Evolutionary conservation across 2,113 vertebrate species (phyloP).

Genomic region (Thomomys bottae): DNA sequence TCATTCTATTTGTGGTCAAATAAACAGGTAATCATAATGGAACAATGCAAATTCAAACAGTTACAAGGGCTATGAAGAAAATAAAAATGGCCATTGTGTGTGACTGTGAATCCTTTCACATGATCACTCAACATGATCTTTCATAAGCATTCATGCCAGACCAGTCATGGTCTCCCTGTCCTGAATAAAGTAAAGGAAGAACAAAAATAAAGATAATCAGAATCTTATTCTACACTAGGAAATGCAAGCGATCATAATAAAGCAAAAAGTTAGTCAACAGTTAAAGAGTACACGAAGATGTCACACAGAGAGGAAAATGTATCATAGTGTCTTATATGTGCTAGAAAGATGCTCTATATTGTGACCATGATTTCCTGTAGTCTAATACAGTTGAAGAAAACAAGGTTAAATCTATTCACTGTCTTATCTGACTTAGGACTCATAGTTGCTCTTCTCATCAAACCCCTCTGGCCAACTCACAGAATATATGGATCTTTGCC

Average conservation of each 20-base stretch:
- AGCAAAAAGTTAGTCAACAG: conserved; percentile 35
- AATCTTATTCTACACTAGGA: not conserved
- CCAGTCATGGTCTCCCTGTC: not conserved
- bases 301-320: not conserved
- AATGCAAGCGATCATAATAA: not conserved
- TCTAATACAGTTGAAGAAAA: not conserved
- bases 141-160: not conserved
- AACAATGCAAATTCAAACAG: conserved; percentile 2
- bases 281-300: not conserved
- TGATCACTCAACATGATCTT: not conserved
- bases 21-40: not conserved
- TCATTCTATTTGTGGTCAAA: not conserved
- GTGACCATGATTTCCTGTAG: not conserved
- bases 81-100: not conserved
- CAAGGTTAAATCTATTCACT: not conserved
- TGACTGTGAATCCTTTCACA: not conserved
- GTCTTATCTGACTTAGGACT: not conserved
- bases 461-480: not conserved
- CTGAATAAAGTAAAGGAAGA: conserved; percentile 5
- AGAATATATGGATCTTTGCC: not conserved
- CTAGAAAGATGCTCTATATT: not conserved
- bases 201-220: not conserved
- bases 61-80: not conserved
- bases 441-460: not conserved
- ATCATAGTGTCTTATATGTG: not conserved